Percentiles rank a stretch among this genome's conserved stretches.
Conservation (phyloP, 1,140 invertebrate genomes). For the Contarinia nasturtii region DNA sequence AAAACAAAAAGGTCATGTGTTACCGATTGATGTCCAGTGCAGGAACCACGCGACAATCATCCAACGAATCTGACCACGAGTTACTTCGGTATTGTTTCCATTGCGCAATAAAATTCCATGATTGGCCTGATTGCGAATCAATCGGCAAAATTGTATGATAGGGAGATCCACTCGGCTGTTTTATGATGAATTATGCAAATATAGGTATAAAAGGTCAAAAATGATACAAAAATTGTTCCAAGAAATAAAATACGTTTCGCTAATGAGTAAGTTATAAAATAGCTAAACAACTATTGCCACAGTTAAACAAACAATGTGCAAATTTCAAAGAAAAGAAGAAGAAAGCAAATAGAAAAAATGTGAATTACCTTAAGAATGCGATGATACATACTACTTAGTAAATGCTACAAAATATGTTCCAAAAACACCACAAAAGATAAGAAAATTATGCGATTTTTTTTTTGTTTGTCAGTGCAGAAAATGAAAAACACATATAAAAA, state of each 20-base stretch:
- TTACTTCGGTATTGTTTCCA: constrained; percentile 62
- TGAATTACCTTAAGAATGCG: constrained; percentile 22
- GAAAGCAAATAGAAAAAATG: neutral
- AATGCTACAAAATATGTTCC: constrained; percentile 1
- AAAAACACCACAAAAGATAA: neutral
- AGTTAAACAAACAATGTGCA: too few relatives aligned
- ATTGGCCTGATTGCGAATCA: constrained; percentile 19
- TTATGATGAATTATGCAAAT: constrained; percentile 3
- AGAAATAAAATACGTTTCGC: neutral
- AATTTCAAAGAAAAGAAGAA: too few relatives aligned
- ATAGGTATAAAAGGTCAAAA: too few relatives aligned
- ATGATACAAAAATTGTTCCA: too few relatives aligned
- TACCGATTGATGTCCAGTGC: constrained; percentile 12
- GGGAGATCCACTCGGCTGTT: constrained; percentile 50
- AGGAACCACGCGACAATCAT: constrained; percentile 17
- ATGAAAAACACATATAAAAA: too few relatives aligned
- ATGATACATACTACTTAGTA: constrained; percentile 1
- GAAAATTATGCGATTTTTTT: neutral
- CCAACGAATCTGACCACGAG: constrained; percentile 72
- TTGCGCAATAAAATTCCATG: constrained; percentile 9
- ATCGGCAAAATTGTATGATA: constrained; percentile 82
- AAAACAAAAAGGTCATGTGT: too few relatives aligned
- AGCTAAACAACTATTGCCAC: too few relatives aligned
- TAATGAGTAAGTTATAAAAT: neutral
- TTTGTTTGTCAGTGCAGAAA: neutral